Evolutionary conservation across 1,140 invertebrate species (phyloP), one percentile per base, ranked within the genome.

Genomic region (Ips nitidus): DNA sequence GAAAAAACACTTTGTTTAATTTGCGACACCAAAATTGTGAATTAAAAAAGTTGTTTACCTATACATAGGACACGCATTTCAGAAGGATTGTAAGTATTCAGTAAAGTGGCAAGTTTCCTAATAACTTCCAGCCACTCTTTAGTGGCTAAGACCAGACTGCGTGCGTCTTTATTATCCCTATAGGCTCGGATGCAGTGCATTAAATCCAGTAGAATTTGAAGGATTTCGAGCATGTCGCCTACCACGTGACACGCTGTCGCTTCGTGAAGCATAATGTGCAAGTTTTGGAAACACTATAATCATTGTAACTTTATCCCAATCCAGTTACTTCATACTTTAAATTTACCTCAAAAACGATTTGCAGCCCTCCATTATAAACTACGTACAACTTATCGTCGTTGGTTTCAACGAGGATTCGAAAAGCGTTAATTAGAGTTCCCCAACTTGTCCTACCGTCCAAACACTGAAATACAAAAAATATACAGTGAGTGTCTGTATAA

Each of bases 231-330:
- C 43, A 97, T 83, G 77, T 96, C 94, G 1, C 88, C 89, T 3
- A 90, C 89, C 8, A 95, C 82, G 79, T 94, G 92, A 77, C 93
- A 95, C 0, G 92, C 92, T 2, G 93, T 94, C 8, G 94, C 94
- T 81, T 97, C 94, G 75, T 97, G 94, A 78, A 95, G 93, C 91
- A 97, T 95, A 73, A 93, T 90, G 83, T 96, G 94, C 64, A 97
- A 82, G 71, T 93, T 95, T 80, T 93, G 91, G 76, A 97, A 88
- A 22, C 94, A 92, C 86, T 91, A 76, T 7, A 82, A 72, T 22
- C 22, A 22, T 22, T 22, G 22, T 22, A 22, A 22, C 0, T 22
- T 55, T 45, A 41, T 42, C 22, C 6, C 43, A 7, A 38, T 37
- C 5, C 37, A 37, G 50, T 36, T 70, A 52, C 5, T 4, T 22